Conservation (phyloP, 1,140 invertebrate species). For the Drosophila erecta region DNA sequence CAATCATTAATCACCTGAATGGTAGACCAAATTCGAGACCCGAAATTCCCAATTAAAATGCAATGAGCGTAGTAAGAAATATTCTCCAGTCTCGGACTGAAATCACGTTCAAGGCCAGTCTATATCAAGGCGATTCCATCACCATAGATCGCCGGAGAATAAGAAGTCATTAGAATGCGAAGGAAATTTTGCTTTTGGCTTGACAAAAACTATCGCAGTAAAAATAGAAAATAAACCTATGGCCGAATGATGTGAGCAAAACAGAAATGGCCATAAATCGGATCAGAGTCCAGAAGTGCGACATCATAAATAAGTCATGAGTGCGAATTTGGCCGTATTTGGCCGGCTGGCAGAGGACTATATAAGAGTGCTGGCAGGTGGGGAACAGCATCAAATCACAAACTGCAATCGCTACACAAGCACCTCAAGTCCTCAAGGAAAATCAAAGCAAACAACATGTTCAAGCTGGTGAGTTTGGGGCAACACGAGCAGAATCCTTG, state of each 20-base stretch:
- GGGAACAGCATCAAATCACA: constrained; percentile 62
- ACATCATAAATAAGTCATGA: constrained; percentile 77
- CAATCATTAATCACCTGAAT: constrained; percentile 65
- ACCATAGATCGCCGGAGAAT: constrained; percentile 51
- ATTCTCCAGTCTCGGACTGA: constrained; percentile 32
- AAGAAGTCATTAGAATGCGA: constrained; percentile 74
- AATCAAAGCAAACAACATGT: constrained; percentile 69
- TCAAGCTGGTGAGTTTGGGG: constrained; percentile 72
- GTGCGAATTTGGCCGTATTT: constrained; percentile 15
- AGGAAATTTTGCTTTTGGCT: constrained; percentile 40
- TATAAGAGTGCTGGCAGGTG: constrained; percentile 51
- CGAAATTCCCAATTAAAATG: constrained; percentile 67
- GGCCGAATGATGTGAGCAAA: constrained; percentile 40
- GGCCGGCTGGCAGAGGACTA: constrained; percentile 29
- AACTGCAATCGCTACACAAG: constrained; percentile 57
- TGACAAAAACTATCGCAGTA: constrained; percentile 59
- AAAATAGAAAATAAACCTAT: constrained; percentile 35
- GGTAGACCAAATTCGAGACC: constrained; percentile 46
- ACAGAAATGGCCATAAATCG: constrained; percentile 57
- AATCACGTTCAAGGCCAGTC: constrained; percentile 65
- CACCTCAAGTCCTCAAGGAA: constrained; percentile 42
- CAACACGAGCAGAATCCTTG: neutral
- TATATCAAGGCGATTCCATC: constrained; percentile 46
- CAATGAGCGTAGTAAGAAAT: constrained; percentile 54
- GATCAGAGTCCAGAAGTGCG: constrained; percentile 40